Conservation (phyloP, 2,113 vertebrate genomes). For the Cinclus mexicanus region DNA sequence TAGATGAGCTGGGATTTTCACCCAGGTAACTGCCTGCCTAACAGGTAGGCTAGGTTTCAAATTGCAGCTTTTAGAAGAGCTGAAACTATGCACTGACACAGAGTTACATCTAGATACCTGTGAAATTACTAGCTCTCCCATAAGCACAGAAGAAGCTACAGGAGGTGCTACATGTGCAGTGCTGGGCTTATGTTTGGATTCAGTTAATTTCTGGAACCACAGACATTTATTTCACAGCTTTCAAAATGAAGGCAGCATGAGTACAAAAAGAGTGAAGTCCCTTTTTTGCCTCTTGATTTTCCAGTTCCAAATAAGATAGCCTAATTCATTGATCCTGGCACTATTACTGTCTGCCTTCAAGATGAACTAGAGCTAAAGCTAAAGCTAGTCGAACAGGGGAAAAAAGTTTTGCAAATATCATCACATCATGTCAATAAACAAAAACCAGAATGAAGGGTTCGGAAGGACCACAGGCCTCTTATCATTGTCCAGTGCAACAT, state of each 20-base stretch:
- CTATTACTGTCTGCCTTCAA: background rate
- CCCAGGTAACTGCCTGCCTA: too few species aligned
- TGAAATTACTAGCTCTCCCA: background rate
- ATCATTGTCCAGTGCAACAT: background rate
- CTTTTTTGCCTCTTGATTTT: background rate
- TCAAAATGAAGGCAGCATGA: background rate
- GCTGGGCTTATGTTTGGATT: background rate
- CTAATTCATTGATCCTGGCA: background rate
- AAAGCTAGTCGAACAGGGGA: background rate
- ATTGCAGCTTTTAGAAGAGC: too few species aligned
- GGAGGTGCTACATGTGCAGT: background rate
- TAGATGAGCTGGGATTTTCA: too few species aligned
- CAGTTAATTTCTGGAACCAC: background rate
- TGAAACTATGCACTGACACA: too few species aligned
- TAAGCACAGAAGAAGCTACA: background rate
- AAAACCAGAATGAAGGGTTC: background rate
- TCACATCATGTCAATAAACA: background rate
- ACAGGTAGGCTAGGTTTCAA: too few species aligned
- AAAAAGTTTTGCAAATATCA: background rate
- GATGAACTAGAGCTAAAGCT: background rate
- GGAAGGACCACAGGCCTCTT: background rate
- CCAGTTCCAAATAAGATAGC: background rate
- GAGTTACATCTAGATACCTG: background rate
- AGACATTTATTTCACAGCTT: background rate
- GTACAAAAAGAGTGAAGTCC: background rate